phyloP scores from a whole-genome alignment of 1,140 invertebrate species.

The Plutomurus gul region DNA sequence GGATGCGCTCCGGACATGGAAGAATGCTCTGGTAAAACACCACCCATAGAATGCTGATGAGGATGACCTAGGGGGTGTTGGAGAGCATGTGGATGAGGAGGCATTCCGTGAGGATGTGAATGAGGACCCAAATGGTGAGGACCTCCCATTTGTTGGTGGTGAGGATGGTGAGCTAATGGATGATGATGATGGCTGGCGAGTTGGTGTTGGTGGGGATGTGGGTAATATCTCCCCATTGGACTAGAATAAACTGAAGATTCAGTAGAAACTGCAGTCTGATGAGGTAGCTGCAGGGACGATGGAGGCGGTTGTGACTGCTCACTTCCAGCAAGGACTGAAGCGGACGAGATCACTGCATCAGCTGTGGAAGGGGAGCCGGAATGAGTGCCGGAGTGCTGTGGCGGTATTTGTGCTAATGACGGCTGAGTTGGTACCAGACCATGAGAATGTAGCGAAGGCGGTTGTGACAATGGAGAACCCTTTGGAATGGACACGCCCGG shows the following conservation, averaged over 20 bases:
- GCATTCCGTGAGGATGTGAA: not conserved
- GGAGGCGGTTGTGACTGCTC: constrained; percentile 1
- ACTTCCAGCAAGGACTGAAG: constrained; percentile 33
- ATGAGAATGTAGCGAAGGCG: constrained; percentile 22
- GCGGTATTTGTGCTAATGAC: constrained; percentile 16
- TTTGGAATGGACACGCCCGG: constrained; percentile 31
- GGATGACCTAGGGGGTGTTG: constrained; percentile 29
- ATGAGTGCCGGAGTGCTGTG: constrained; percentile 18
- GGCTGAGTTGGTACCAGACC: not conserved
- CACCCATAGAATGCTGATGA: constrained; percentile 10
- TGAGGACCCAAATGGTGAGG: not conserved
- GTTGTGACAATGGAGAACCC: constrained; percentile 22
- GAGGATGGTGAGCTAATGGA: constrained; percentile 18
- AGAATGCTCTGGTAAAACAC: constrained; percentile 37
- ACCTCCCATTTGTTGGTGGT: not conserved
- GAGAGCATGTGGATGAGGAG: not conserved
- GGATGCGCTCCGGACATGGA: constrained; percentile 17
- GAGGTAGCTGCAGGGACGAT: not conserved
- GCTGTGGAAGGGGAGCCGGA: constrained; percentile 42
- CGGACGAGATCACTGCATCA: constrained; percentile 50
- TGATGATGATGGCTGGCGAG: constrained; percentile 21
- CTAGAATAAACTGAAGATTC: constrained; percentile 45
- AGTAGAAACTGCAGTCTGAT: not conserved
- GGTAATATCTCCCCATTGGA: constrained; percentile 47
- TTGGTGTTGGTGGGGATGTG: constrained; percentile 36